A percentile compares a stretch with the other conserved stretches of the same genome.
These are phyloP conservation scores for Mionectes olivaceus DNA, from an alignment of 2,797 vertebrate species.

Conservation along the genomic window DNA sequence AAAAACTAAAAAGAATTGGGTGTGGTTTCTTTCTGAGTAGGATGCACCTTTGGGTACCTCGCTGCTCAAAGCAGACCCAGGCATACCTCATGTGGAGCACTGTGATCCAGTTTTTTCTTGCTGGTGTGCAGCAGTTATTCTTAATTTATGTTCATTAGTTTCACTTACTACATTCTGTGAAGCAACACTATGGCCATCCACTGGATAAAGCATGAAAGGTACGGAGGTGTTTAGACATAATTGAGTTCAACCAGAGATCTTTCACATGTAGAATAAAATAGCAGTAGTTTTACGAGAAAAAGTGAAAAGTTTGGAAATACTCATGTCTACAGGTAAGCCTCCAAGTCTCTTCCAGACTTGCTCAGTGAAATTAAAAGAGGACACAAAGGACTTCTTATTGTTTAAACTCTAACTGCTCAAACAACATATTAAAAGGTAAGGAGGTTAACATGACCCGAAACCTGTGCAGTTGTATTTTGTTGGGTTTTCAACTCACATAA, in stretches of 20 bases:
- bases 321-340: neutral
- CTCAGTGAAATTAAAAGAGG: neutral
- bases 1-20: neutral
- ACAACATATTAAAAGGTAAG: neutral
- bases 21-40: neutral
- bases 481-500: neutral
- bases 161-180: neutral
- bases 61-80: neutral
- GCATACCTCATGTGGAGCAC: neutral
- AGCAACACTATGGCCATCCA: neutral
- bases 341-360: neutral
- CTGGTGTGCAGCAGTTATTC: neutral
- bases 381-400: neutral
- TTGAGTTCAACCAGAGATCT: neutral
- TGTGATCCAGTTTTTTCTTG: neutral
- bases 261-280: neutral
- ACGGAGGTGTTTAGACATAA: neutral
- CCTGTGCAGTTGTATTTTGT: neutral
- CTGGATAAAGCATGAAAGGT: neutral
- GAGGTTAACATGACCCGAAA: neutral
- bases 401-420: neutral
- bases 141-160: neutral
- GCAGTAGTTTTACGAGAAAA: neutral
- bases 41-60: neutral
- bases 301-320: neutral